These are phyloP conservation scores for Agrilus mali DNA, from an alignment of 2,888 invertebrate species.

Conservation along the genomic window DNA sequence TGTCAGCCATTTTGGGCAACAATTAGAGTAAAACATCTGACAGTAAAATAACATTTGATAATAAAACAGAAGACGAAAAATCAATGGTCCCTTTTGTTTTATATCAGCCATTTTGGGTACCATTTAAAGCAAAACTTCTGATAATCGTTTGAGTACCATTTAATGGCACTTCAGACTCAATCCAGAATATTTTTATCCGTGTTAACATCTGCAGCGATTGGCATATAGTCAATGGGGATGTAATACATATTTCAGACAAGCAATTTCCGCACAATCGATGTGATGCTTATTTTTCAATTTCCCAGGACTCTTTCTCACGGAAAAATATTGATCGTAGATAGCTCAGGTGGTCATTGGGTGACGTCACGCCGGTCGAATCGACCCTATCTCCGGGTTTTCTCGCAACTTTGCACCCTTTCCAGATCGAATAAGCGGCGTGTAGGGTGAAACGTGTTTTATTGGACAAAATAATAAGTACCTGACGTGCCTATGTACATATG, in stretches of 20 bases:
- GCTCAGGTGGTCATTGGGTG: conserved; percentile 27
- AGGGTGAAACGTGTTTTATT: neutral
- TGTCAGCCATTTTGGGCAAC: no score
- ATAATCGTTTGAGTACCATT: no score
- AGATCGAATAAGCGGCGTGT: neutral
- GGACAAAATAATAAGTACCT: no score
- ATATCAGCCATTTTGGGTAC: no score
- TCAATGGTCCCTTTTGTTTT: no score
- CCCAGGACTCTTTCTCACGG: conserved; percentile 11
- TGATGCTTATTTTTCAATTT: conserved; percentile 11
- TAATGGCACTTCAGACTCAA: neutral
- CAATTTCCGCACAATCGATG: conserved; percentile 5
- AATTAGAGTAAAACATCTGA: no score
- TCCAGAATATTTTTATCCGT: conserved; percentile 1
- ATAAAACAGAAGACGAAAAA: no score
- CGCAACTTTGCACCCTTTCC: conserved; percentile 1
- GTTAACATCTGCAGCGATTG: conserved; percentile 1
- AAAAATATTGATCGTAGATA: conserved; percentile 33
- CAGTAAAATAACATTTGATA: no score
- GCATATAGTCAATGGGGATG: neutral
- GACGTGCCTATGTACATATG: no score
- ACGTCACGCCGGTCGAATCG: conserved; percentile 33
- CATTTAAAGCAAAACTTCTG: no score
- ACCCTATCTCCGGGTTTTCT: conserved; percentile 19
- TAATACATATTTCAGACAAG: conserved; percentile 7